Evolutionary conservation across 2,888 invertebrate genomes (phyloP).

Genomic region (Sesamia inferens): DNA sequence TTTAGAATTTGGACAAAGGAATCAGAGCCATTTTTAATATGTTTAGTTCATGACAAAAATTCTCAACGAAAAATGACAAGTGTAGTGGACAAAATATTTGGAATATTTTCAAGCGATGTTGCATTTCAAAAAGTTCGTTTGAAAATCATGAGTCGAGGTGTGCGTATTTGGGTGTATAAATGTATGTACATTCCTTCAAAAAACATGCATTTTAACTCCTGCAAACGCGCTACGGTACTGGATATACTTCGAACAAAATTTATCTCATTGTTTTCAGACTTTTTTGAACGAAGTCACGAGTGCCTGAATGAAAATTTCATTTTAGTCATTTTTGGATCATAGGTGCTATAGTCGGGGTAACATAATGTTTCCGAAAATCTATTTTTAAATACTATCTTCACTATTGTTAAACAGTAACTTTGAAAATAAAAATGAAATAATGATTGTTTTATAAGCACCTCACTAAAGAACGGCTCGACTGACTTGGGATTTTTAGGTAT

Average conservation of each 20-base stretch:
- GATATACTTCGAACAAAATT: constrained; percentile 9
- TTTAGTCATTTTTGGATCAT: background rate
- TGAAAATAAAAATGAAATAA: background rate
- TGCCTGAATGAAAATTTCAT: background rate
- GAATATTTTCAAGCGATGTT: constrained; percentile 12
- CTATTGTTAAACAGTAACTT: background rate
- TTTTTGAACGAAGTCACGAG: constrained; percentile 3
- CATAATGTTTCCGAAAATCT: background rate
- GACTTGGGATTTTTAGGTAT: background rate
- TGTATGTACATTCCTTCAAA: constrained; percentile 13
- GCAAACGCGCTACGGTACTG: constrained; percentile 8
- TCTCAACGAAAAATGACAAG: background rate
- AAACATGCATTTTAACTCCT: constrained; percentile 21
- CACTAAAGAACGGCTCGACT: background rate
- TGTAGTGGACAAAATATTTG: constrained; percentile 11
- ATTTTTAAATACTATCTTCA: no score
- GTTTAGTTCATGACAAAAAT: background rate
- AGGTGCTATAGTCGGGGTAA: background rate
- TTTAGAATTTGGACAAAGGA: no score
- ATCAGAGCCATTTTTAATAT: background rate
- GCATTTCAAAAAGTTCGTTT: constrained; percentile 10
- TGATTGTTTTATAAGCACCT: background rate
- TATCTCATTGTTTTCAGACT: background rate
- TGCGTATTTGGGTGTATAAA: background rate
- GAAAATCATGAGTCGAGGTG: constrained; percentile 16